Evolutionary conservation across 2,888 invertebrate species (phyloP), one percentile per base, ranked within the genome.

Genomic region (Pristionchus maxplancki): DNA sequence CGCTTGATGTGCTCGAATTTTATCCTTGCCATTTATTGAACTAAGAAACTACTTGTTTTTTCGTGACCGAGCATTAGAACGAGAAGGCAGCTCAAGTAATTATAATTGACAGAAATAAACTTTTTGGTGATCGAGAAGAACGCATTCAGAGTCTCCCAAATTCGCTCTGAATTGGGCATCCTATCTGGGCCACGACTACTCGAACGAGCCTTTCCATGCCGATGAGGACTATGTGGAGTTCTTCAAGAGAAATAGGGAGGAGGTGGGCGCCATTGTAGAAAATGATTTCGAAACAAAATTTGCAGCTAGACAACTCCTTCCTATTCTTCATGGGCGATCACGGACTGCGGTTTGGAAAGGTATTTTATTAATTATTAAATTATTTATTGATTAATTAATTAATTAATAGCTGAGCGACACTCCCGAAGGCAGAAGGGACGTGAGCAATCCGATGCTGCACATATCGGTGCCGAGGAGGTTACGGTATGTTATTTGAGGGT

Each of bases 281-380:
- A n/a, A n/a, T n/a, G n/a, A n/a, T n/a, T n/a, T n/a, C n/a, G n/a
- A n/a, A 50, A 58, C 3, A 13, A 15, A 24, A 2, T n/a, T 90
- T 90, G 81, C 44, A 92, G 90, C 78, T 92, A 0, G 90, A 91
- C n/a, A 91, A 92, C 71, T 89, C 91, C 8, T 92, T 91, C 87
- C 89, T 92, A 0, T 89, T 92, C 83, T 53, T 92, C 24, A 90
- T 92, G 88, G 92, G 91, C 11, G 92, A 92, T 62, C 92, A 92
- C 82, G 92, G 92, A 15, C 84, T 91, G 5, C 88, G 92, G 9
- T 78, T 71, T 24, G 86, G 48, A 28, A 71, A 71, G 86, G 50
- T 67, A 53, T 11, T 58, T 24, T 13, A 24, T 58, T n/a, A 58
- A 58, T 24, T n/a, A 24, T 8, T 58, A 6, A 58, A 58, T 34